Conservation (phyloP, 2,888 invertebrate species). For the Pasiphila rectangulata region DNA sequence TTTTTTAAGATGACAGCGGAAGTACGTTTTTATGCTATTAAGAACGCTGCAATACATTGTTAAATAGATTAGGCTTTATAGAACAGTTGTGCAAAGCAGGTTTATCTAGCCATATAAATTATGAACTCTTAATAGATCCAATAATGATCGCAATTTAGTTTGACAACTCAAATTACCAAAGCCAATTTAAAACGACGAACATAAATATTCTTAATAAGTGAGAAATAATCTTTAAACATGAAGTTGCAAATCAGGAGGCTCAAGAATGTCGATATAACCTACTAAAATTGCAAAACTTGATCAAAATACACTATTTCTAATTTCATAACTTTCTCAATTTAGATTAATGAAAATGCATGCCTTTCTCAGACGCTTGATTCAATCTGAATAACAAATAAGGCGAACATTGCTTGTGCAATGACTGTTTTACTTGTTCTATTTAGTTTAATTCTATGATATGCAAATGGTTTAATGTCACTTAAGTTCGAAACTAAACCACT, state of each 20-base stretch:
- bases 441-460: slow-evolving; percentile 20
- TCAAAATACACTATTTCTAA: slow-evolving; percentile 1
- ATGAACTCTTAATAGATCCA: background rate
- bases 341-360: slow-evolving; percentile 10
- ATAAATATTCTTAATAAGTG: background rate
- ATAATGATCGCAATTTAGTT: background rate
- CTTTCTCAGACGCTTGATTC: slow-evolving; percentile 3
- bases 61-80: too few relatives aligned
- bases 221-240: background rate
- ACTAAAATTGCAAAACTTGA: slow-evolving; percentile 11
- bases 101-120: too few relatives aligned
- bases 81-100: too few relatives aligned
- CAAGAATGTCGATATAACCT: background rate
- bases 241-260: background rate
- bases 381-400: slow-evolving; percentile 18
- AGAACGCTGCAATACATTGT: too few relatives aligned
- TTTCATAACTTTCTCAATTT: slow-evolving; percentile 10
- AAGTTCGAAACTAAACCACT: slow-evolving; percentile 22
- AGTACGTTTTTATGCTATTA: too few relatives aligned
- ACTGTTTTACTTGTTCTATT: too few relatives aligned
- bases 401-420: slow-evolving; percentile 18
- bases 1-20: too few relatives aligned
- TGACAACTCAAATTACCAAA: background rate
- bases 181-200: background rate
- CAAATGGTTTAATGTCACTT: slow-evolving; percentile 22